Conservation (phyloP, 2,888 invertebrate species). For the Melanophora roralis region DNA sequence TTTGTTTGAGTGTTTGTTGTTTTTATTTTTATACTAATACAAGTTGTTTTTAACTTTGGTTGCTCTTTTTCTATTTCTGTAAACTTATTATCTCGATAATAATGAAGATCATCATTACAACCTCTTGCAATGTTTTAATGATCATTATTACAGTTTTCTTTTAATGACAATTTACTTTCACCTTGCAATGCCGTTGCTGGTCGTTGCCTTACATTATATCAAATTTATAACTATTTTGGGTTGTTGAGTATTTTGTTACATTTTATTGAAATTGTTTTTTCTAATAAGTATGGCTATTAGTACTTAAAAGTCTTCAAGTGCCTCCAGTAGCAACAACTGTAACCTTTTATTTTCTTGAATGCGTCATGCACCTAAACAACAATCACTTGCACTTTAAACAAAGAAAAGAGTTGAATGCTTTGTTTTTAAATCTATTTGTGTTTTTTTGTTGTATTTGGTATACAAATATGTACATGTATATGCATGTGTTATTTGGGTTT, state of each 20-base stretch:
- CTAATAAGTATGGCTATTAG: conserved; percentile 23
- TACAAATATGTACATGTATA: background rate
- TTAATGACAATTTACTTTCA: conserved; percentile 74
- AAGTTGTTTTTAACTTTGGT: conserved; percentile 39
- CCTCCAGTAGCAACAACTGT: background rate
- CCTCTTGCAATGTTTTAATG: conserved; percentile 17
- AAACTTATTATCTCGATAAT: conserved; percentile 7
- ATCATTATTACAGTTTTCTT: conserved; percentile 40
- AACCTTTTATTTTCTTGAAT: conserved; percentile 38
- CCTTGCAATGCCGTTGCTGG: conserved; percentile 77
- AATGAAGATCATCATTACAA: conserved; percentile 1
- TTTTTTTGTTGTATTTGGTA: background rate
- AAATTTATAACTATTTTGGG: conserved; percentile 25
- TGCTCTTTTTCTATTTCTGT: conserved; percentile 2
- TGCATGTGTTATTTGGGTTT: background rate
- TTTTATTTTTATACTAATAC: conserved; percentile 1
- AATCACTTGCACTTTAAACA: conserved; percentile 14
- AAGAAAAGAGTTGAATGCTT: background rate
- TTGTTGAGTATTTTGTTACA: background rate
- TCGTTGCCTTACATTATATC: conserved; percentile 73
- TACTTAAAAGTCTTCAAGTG: conserved; percentile 48
- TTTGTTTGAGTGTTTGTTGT: background rate
- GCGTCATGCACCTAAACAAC: conserved; percentile 58
- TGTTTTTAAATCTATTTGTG: background rate
- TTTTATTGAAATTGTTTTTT: conserved; percentile 41